Evolutionary conservation across 2,888 invertebrate species (phyloP).

Genomic region (Scaptomyza cyrtandrae): DNA sequence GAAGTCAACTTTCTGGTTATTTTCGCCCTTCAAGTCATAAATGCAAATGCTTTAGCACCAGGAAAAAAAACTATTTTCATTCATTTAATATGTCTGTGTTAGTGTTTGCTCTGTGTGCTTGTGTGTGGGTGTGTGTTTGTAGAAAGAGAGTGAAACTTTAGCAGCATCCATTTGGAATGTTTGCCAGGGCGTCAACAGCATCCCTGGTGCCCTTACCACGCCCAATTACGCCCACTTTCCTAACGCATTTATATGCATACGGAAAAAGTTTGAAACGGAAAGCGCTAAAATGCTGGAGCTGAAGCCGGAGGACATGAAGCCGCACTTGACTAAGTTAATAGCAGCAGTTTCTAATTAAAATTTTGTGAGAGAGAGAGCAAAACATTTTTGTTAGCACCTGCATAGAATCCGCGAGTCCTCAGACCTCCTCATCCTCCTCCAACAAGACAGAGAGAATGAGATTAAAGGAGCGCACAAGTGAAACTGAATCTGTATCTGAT

Average conservation of each 20-base stretch:
- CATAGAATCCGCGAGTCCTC: constrained; percentile 30
- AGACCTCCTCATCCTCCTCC: not conserved
- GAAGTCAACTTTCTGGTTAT: constrained; percentile 27
- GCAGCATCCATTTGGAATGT: constrained; percentile 57
- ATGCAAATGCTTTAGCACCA: constrained; percentile 57
- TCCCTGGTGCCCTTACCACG: not conserved
- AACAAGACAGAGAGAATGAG: not conserved
- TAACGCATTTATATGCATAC: constrained; percentile 69
- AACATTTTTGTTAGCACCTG: constrained; percentile 50
- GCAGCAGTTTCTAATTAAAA: constrained; percentile 77
- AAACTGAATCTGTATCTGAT: constrained; percentile 3
- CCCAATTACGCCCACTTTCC: constrained; percentile 3
- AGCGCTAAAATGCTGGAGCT: constrained; percentile 22
- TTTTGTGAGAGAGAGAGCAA: constrained; percentile 45
- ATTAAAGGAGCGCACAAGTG: not conserved
- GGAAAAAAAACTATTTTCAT: constrained; percentile 63
- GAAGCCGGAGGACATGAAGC: constrained; percentile 7
- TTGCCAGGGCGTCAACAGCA: constrained; percentile 49
- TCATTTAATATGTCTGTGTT: constrained; percentile 41
- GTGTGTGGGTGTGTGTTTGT: constrained; percentile 12
- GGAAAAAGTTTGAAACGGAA: constrained; percentile 53
- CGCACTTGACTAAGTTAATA: constrained; percentile 71
- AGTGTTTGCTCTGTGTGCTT: constrained; percentile 7
- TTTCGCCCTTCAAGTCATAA: constrained; percentile 52
- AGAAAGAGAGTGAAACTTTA: constrained; percentile 32